Evolutionary conservation across 2,113 vertebrate genomes (phyloP).

Genomic region (Apeltes quadracus): DNA sequence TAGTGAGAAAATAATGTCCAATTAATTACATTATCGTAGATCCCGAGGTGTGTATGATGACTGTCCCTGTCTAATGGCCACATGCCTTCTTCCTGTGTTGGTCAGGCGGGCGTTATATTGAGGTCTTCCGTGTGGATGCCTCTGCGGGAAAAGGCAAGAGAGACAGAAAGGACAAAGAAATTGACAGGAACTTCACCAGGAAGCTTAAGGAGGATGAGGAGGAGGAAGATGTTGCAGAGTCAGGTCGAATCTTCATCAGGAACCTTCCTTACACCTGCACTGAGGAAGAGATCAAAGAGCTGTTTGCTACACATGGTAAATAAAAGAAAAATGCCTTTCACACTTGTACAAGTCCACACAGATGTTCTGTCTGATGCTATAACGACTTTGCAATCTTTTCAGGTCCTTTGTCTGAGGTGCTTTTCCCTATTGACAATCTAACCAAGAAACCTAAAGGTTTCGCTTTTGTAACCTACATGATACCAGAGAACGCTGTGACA

Average conservation of each 20-base stretch:
- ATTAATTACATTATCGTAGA: background rate
- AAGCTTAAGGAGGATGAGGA: constrained; percentile 87
- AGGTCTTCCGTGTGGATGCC: constrained; percentile 81
- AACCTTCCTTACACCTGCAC: constrained; percentile 95
- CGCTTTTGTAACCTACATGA: constrained; percentile 94
- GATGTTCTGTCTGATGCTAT: background rate
- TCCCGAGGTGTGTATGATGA: background rate
- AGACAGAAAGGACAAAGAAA: constrained; percentile 62
- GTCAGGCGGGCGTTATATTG: constrained; percentile 88
- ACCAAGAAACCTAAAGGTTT: constrained; percentile 97
- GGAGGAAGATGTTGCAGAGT: constrained; percentile 92
- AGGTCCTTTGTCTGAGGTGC: constrained; percentile 92
- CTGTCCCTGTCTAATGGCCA: background rate
- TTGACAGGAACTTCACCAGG: constrained; percentile 77
- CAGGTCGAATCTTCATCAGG: constrained; percentile 91
- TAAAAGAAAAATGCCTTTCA: background rate
- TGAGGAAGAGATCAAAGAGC: constrained; percentile 88
- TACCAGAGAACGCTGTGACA: constrained; percentile 91
- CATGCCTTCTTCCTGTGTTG: background rate
- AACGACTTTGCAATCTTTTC: constrained; percentile 10
- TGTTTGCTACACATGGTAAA: constrained; percentile 88
- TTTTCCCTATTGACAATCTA: constrained; percentile 90
- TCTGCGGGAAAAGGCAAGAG: constrained; percentile 25
- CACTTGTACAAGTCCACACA: background rate
- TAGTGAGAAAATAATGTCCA: constrained; percentile 78